Conservation (phyloP, 2,888 invertebrate genomes). For the Andrena camellia region DNA sequence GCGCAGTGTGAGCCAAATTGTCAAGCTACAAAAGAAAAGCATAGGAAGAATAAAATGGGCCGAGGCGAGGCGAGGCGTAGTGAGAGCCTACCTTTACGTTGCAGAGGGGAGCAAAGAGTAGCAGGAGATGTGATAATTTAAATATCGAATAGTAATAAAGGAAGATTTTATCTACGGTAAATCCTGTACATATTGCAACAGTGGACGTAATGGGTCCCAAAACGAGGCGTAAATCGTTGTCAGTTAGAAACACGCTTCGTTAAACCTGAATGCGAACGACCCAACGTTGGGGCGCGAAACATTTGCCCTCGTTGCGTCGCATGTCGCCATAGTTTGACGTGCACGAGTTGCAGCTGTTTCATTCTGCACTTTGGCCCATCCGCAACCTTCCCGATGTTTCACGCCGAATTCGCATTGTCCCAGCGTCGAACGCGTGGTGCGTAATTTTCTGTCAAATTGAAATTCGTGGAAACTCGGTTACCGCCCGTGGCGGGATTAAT, state of each 20-base stretch:
- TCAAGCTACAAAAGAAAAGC: no score
- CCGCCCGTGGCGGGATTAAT: background rate
- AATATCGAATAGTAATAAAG: background rate
- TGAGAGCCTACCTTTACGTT: no score
- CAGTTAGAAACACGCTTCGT: constrained; percentile 26
- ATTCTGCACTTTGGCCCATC: constrained; percentile 9
- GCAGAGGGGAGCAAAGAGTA: no score
- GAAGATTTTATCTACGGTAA: background rate
- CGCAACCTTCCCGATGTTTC: constrained; percentile 6
- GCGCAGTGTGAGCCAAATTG: no score
- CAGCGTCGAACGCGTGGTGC: background rate
- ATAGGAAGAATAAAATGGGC: no score
- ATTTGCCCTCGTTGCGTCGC: constrained; percentile 6
- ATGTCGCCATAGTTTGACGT: constrained; percentile 20
- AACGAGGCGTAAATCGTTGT: constrained; percentile 9
- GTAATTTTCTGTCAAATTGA: constrained; percentile 14
- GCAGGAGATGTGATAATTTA: background rate
- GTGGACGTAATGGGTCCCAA: background rate
- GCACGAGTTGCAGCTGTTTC: constrained; percentile 16
- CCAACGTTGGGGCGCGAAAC: background rate
- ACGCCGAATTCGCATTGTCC: background rate
- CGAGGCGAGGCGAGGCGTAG: no score
- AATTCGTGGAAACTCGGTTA: background rate
- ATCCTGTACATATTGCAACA: no score
- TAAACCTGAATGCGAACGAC: constrained; percentile 28